Evolutionary conservation across 2,113 vertebrate species (phyloP).

Genomic region (Pluvialis apricaria): DNA sequence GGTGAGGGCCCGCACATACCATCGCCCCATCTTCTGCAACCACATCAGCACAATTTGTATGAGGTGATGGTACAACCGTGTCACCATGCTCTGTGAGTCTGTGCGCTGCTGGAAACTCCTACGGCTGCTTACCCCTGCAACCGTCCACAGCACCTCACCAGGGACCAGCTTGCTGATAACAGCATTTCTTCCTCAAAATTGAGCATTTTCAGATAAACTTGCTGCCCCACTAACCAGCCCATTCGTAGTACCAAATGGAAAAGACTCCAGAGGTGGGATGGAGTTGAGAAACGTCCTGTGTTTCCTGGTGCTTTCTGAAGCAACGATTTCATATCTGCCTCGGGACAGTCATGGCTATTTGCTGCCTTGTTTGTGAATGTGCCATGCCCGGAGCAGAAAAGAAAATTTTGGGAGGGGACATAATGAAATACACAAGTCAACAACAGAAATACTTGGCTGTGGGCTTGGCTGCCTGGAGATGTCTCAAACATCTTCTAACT

Average conservation of each 20-base stretch:
- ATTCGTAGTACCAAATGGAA: neutral
- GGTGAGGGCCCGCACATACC: neutral
- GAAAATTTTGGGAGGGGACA: neutral
- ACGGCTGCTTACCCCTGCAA: neutral
- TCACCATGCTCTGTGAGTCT: rapidly evolving
- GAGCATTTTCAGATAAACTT: neutral
- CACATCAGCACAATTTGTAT: neutral
- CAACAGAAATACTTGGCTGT: neutral
- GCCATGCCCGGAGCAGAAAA: neutral
- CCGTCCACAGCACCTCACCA: neutral
- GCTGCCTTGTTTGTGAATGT: neutral
- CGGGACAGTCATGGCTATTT: neutral
- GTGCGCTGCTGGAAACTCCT: neutral
- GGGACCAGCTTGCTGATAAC: neutral
- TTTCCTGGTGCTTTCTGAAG: neutral
- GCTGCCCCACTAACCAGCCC: neutral
- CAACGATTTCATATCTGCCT: neutral
- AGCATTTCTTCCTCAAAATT: neutral
- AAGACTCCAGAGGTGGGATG: neutral
- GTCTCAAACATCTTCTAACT: neutral
- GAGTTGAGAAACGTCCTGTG: neutral
- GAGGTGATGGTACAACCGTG: rapidly evolving
- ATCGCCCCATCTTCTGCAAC: neutral
- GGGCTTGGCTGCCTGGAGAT: neutral
- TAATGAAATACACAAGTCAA: neutral